These are phyloP conservation scores for Stegostoma tigrinum DNA, from an alignment of 2,113 vertebrate species.

Conservation along the genomic window DNA sequence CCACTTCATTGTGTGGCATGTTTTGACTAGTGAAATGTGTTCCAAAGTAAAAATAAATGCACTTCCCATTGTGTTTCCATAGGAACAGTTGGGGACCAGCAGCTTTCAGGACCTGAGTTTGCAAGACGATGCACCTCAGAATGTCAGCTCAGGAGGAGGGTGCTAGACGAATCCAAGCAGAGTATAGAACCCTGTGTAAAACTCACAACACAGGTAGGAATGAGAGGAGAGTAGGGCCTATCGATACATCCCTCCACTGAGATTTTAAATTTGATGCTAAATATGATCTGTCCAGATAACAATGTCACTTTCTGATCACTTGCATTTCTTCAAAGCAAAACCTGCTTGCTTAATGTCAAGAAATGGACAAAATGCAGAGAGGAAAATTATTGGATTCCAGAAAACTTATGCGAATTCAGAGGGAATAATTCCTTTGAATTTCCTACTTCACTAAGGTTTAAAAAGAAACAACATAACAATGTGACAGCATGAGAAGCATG, in stretches of 20 bases:
- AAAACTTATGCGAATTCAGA: not conserved
- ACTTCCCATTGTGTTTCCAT: constrained; percentile 30
- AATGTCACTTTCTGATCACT: not conserved
- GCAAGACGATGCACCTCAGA: not conserved
- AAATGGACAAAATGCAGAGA: not conserved
- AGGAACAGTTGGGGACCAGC: constrained; percentile 26
- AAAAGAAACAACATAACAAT: not conserved
- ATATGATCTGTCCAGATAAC: too few relatives aligned
- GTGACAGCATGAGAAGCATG: too few relatives aligned
- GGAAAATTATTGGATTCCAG: not conserved
- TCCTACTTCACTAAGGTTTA: not conserved
- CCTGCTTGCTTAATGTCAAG: not conserved
- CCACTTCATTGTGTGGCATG: constrained; percentile 18
- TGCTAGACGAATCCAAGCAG: not conserved
- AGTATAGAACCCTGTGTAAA: not conserved
- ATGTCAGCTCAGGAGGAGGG: not conserved
- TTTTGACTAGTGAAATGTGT: constrained; percentile 30
- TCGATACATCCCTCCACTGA: not conserved
- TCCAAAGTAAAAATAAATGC: constrained; percentile 24
- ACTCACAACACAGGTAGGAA: not conserved
- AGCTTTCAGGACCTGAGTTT: not conserved
- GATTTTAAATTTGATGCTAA: not conserved
- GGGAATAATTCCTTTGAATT: not conserved
- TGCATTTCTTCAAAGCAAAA: not conserved
- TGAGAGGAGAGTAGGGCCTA: not conserved